Conservation (phyloP, 2,888 invertebrate genomes). For the Scaptomyza reducta region DNA sequence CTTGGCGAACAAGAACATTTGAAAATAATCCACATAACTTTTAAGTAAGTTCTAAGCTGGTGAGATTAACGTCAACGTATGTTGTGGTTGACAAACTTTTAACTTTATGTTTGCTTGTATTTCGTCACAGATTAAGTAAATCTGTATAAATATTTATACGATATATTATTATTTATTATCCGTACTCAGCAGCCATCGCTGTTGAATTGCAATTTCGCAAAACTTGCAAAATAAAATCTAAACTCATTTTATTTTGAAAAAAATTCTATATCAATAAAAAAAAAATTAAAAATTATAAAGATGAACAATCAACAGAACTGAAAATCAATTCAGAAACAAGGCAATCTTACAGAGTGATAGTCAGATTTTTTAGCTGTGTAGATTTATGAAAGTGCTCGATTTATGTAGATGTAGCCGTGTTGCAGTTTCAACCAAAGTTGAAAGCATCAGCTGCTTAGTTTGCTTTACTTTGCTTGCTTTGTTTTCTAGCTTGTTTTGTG, state of each 20-base stretch:
- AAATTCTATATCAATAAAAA: no score
- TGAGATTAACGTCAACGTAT: not conserved
- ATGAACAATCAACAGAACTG: not conserved
- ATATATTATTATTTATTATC: no score
- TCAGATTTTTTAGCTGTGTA: slow-evolving; percentile 26
- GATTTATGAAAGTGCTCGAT: slow-evolving; percentile 35
- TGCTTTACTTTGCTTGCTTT: slow-evolving; percentile 32
- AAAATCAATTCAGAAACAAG: not conserved
- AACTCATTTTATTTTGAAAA: no score
- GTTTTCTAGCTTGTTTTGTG: slow-evolving; percentile 37
- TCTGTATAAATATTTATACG: not conserved
- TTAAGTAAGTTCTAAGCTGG: not conserved
- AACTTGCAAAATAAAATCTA: no score
- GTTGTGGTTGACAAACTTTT: not conserved
- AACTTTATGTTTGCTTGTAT: not conserved
- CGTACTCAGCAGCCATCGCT: no score
- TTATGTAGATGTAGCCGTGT: slow-evolving; percentile 1
- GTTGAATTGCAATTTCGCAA: no score
- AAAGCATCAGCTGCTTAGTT: slow-evolving; percentile 45
- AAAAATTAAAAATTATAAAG: no score
- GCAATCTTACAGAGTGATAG: slow-evolving; percentile 7
- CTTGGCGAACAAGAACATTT: not conserved
- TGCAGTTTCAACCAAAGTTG: slow-evolving; percentile 16
- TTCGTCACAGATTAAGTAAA: not conserved
- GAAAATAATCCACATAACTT: not conserved